Conservation (phyloP, 2,797 vertebrate species). For the Alcedo atthis region DNA sequence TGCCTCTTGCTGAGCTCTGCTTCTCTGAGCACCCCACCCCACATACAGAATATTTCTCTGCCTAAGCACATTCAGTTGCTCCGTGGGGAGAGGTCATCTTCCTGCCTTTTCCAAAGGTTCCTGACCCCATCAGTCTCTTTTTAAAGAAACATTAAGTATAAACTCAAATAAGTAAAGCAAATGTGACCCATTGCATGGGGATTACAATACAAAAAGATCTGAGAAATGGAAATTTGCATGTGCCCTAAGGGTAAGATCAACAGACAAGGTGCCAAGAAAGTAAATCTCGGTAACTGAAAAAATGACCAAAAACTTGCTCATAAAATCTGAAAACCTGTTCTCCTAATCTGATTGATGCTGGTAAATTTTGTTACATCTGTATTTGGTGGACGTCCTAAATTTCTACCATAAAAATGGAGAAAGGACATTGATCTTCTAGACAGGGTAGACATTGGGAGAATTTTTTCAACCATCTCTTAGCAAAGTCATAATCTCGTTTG, state of each 20-base stretch:
- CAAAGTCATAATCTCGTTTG: neutral
- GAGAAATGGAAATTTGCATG: neutral
- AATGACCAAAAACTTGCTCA: neutral
- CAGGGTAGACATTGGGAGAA: neutral
- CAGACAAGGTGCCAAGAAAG: neutral
- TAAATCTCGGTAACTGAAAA: neutral
- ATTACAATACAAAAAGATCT: conserved; percentile 14
- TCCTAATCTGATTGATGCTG: neutral
- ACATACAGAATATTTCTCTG: neutral
- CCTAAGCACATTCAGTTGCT: neutral
- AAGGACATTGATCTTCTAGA: neutral
- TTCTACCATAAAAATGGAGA: neutral
- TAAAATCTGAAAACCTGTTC: neutral
- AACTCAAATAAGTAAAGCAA: conserved; percentile 21
- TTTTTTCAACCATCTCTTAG: neutral
- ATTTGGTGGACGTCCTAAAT: neutral
- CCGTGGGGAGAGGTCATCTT: neutral
- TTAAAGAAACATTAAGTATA: neutral
- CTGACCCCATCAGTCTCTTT: neutral
- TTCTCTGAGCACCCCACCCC: neutral
- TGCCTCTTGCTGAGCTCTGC: neutral
- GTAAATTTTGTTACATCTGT: neutral
- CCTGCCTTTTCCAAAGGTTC: neutral
- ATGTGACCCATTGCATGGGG: neutral
- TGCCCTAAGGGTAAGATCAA: neutral